phyloP scores from a whole-genome alignment of 1,140 invertebrate genomes.

The Frieseomelitta varia region DNA sequence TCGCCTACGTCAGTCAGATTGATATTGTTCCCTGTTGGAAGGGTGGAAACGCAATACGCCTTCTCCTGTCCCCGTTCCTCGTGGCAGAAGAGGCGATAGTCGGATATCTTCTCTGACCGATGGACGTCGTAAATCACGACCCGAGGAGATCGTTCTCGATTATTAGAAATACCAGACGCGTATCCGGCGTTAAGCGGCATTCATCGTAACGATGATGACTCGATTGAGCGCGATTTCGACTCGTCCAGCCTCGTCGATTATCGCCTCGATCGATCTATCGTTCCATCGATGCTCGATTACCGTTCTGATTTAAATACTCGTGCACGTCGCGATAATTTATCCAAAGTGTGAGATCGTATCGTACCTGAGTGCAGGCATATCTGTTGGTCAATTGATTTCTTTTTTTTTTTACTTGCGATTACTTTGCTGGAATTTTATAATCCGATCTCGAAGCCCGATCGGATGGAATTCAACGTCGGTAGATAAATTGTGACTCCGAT shows the following conservation, averaged over 20 bases:
- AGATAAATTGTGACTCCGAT: slow-evolving; percentile 58
- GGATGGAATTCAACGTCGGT: neutral
- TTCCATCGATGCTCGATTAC: neutral
- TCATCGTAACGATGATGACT: slow-evolving; percentile 1
- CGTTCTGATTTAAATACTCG: slow-evolving; percentile 25
- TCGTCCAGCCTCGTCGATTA: slow-evolving; percentile 8
- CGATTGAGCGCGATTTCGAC: neutral
- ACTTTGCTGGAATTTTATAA: no score
- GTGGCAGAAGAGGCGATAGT: neutral
- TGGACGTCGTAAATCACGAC: slow-evolving; percentile 59
- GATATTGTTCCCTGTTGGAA: slow-evolving; percentile 46
- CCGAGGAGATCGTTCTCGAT: slow-evolving; percentile 36
- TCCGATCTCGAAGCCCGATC: neutral
- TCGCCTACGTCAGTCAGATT: slow-evolving; percentile 22
- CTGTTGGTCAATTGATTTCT: neutral
- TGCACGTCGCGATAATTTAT: neutral
- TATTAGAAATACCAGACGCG: slow-evolving; percentile 62
- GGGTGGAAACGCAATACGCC: slow-evolving; percentile 2
- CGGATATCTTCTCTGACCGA: slow-evolving; percentile 30
- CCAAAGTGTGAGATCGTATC: neutral
- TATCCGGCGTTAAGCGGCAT: neutral
- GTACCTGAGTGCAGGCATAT: neutral
- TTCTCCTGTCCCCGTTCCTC: no score
- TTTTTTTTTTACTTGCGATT: neutral
- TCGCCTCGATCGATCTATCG: slow-evolving; percentile 27